These are phyloP conservation scores for Volucella zonaria DNA, from an alignment of 2,888 invertebrate species.

Conservation along the genomic window DNA sequence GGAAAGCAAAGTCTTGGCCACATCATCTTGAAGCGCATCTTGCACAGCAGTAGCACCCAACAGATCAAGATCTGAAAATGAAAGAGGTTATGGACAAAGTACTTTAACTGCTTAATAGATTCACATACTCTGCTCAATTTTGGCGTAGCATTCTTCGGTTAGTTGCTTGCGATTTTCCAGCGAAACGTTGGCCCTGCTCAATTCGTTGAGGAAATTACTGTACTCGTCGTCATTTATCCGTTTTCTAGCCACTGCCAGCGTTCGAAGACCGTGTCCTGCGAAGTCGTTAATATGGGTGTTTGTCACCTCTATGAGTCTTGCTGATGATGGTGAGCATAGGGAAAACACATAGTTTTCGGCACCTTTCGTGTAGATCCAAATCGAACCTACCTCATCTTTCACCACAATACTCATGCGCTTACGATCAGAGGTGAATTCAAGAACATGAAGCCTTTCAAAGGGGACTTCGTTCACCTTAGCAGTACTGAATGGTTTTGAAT, in stretches of 20 bases:
- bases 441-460: slow-evolving; percentile 88
- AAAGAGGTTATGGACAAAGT: background rate
- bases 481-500: slow-evolving; percentile 77
- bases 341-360: slow-evolving; percentile 91
- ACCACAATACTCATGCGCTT: slow-evolving; percentile 96
- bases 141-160: slow-evolving; percentile 79
- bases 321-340: slow-evolving; percentile 82
- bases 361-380: slow-evolving; percentile 91
- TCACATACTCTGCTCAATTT: slow-evolving; percentile 80
- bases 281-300: slow-evolving; percentile 84
- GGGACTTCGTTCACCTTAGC: slow-evolving; percentile 80
- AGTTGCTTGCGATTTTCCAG: slow-evolving; percentile 80
- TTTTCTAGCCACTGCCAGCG: slow-evolving; percentile 90
- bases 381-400: slow-evolving; percentile 83
- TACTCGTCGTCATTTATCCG: slow-evolving; percentile 88
- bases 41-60: slow-evolving; percentile 95
- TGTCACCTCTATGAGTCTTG: slow-evolving; percentile 83
- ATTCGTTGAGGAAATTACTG: slow-evolving; percentile 83
- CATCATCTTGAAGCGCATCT: slow-evolving; percentile 93
- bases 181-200: slow-evolving; percentile 80
- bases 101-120: too few species aligned
- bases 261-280: slow-evolving; percentile 89
- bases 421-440: slow-evolving; percentile 95
- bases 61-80: slow-evolving; percentile 85
- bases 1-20: slow-evolving; percentile 90